A percentile compares a stretch with the other conserved stretches of the same genome.
Conservation (phyloP, 2,113 vertebrate species). For the Gila orcuttii region DNA sequence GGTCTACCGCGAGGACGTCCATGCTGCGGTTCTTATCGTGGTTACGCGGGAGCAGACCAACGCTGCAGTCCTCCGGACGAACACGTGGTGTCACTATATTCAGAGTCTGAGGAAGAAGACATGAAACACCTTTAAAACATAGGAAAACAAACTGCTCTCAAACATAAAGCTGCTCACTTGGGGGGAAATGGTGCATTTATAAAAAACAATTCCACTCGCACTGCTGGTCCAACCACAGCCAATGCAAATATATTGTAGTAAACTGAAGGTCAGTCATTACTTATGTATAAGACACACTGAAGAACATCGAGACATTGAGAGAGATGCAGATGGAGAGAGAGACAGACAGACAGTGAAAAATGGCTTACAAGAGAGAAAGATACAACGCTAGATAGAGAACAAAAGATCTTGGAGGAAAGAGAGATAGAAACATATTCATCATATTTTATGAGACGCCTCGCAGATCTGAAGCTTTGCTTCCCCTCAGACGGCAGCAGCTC, state of each 20-base stretch:
- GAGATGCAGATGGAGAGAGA: not conserved
- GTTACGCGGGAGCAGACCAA: conserved; percentile 92
- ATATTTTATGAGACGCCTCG: conserved; percentile 41
- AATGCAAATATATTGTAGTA: conserved; percentile 18
- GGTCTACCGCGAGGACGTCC: conserved; percentile 92
- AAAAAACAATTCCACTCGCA: not conserved
- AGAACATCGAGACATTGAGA: conserved; percentile 2
- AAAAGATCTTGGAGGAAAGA: conserved; percentile 31
- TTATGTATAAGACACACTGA: conserved; percentile 40
- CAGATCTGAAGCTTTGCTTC: conserved; percentile 40
- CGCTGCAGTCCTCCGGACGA: conserved; percentile 94
- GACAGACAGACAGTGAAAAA: conserved; percentile 22
- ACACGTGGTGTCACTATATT: conserved; percentile 96
- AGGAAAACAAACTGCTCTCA: not conserved
- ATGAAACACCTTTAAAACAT: not conserved
- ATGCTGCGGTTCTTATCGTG: conserved; percentile 97
- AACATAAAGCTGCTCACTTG: not conserved
- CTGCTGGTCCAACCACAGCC: conserved; percentile 21
- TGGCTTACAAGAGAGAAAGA: conserved; percentile 11
- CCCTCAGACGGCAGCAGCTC: conserved; percentile 6
- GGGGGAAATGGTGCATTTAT: not conserved
- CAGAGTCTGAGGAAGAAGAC: conserved; percentile 80
- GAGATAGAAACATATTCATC: conserved; percentile 35
- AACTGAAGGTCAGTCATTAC: conserved; percentile 45
- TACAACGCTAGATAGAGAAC: conserved; percentile 9